Evolutionary conservation across 2,888 invertebrate genomes (phyloP).

Genomic region (Poecilus cupreus): DNA sequence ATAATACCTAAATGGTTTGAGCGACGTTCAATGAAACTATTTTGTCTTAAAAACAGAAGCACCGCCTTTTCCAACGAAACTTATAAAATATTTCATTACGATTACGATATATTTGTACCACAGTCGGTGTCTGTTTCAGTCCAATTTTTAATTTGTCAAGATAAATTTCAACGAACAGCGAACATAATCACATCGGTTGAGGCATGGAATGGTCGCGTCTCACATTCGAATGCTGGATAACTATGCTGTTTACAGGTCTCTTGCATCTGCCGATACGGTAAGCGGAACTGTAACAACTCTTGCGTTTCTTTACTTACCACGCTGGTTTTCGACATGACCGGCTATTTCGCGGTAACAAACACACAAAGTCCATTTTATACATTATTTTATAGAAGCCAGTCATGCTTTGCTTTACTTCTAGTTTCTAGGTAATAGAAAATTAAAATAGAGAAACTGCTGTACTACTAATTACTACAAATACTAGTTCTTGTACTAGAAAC

Average conservation of each 20-base stretch:
- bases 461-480: constrained; percentile 29
- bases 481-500: too few relatives aligned
- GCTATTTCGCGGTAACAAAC: constrained; percentile 50
- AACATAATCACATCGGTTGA: too few relatives aligned
- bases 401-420: constrained; percentile 44
- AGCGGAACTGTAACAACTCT: constrained; percentile 23
- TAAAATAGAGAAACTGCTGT: neutral
- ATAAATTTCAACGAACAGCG: too few relatives aligned
- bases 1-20: too few relatives aligned
- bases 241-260: constrained; percentile 21
- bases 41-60: too few relatives aligned
- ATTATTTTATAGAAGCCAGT: constrained; percentile 40
- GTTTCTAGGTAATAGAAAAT: constrained; percentile 5
- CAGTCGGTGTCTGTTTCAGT: too few relatives aligned
- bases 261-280: constrained; percentile 38
- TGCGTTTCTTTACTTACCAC: constrained; percentile 48
- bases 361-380: constrained; percentile 48
- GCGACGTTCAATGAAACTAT: too few relatives aligned
- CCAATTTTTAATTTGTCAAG: too few relatives aligned
- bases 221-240: constrained; percentile 6
- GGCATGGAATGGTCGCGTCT: neutral
- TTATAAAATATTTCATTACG: too few relatives aligned
- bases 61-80: too few relatives aligned
- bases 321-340: constrained; percentile 43
- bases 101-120: too few relatives aligned